Evolutionary conservation across 2,113 vertebrate species (phyloP).

Genomic region (Rhynchomys soricoides): DNA sequence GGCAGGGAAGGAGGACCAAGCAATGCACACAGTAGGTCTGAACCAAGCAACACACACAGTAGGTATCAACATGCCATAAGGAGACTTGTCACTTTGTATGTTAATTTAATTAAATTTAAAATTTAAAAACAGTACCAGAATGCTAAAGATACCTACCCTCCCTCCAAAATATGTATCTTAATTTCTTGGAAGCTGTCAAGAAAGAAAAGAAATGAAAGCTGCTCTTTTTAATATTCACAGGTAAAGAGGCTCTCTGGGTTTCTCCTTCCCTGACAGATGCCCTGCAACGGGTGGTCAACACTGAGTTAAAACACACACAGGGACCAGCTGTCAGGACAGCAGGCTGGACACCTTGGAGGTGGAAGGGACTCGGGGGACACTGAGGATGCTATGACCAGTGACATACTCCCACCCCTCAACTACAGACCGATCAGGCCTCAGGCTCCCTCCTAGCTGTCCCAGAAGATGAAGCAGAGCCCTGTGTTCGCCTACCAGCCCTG

Average conservation of each 20-base stretch:
- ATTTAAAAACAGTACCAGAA: not conserved
- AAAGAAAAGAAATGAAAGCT: not conserved
- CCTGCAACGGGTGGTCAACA: not conserved
- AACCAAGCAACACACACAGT: not conserved
- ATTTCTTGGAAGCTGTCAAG: not conserved
- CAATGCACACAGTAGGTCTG: not conserved
- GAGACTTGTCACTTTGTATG: not conserved
- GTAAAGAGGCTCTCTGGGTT: not conserved
- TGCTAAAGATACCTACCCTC: not conserved
- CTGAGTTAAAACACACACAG: not conserved
- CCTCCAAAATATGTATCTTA: not conserved
- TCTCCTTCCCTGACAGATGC: not conserved
- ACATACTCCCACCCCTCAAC: not conserved
- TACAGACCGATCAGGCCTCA: not conserved
- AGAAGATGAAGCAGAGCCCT: not conserved
- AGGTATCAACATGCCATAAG: not conserved
- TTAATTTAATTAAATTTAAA: not conserved
- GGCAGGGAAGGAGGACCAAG: not conserved
- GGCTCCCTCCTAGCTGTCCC: not conserved
- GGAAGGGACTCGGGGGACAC: fast-evolving
- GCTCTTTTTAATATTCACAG: not conserved
- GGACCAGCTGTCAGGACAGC: fast-evolving
- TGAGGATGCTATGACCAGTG: fast-evolving
- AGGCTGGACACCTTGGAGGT: not conserved
- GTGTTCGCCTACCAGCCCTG: fast-evolving